Evolutionary conservation across 1,140 invertebrate genomes (phyloP).

Genomic region (Heliconius hewitsoni): DNA sequence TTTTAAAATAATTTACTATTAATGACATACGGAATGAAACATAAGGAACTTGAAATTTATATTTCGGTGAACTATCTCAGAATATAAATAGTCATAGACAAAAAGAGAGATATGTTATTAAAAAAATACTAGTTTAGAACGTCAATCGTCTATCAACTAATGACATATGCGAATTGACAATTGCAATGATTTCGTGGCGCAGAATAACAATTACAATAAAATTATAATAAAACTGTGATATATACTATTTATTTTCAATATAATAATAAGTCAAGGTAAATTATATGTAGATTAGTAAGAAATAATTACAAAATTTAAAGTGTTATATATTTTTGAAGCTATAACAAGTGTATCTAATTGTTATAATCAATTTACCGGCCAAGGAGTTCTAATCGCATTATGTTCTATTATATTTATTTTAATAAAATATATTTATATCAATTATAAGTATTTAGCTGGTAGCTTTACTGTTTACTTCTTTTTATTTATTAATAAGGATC

Average conservation of each 20-base stretch:
- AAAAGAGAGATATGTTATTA: background rate
- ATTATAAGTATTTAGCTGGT: background rate
- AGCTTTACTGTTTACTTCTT: too few species aligned
- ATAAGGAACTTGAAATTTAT: too few species aligned
- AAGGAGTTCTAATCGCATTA: slow-evolving; percentile 14
- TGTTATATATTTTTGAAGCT: background rate
- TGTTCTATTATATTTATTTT: slow-evolving; percentile 17
- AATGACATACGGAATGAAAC: too few species aligned
- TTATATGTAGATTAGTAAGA: background rate
- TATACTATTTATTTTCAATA: slow-evolving; percentile 3
- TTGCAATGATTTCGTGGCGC: slow-evolving; percentile 63
- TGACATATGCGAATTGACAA: slow-evolving; percentile 43
- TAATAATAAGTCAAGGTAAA: background rate
- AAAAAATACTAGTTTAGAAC: background rate
- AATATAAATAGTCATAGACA: background rate
- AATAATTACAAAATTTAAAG: background rate
- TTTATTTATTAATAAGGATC: too few species aligned
- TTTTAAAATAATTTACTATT: too few species aligned
- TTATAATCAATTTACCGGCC: slow-evolving; percentile 20
- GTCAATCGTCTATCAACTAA: slow-evolving; percentile 16
- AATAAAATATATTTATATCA: background rate
- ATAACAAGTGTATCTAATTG: background rate
- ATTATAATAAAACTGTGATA: slow-evolving; percentile 23
- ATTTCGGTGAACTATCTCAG: too few species aligned
- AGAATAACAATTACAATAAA: slow-evolving; percentile 34